Conservation (phyloP, 1,140 invertebrate genomes). For the Mactra quadrangularis region DNA sequence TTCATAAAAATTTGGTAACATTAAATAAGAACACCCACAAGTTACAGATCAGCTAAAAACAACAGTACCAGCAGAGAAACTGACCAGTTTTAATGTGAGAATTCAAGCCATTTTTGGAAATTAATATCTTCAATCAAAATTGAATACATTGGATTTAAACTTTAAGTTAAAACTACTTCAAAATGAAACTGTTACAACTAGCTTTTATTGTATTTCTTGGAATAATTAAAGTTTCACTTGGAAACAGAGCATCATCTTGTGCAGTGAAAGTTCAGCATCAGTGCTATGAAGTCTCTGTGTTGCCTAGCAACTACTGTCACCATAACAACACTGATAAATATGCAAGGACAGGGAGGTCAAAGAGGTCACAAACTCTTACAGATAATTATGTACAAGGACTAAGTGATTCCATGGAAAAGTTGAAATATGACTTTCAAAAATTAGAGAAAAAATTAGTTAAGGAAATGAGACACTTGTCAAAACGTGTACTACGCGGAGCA, state of each 20-base stretch:
- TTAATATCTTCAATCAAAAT: no score
- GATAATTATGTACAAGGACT: background rate
- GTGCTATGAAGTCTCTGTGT: conserved; percentile 12
- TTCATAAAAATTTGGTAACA: no score
- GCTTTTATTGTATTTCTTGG: no score
- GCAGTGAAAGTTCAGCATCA: conserved; percentile 11
- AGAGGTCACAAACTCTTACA: conserved; percentile 18
- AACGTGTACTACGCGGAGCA: conserved; percentile 64
- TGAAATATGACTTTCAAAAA: background rate
- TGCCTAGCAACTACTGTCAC: conserved; percentile 20
- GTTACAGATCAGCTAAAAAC: no score
- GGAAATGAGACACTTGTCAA: conserved; percentile 67
- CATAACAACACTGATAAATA: background rate
- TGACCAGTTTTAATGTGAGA: no score
- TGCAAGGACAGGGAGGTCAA: background rate
- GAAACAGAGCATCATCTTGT: background rate
- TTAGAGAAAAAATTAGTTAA: conserved; percentile 61
- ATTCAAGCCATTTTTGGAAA: no score
- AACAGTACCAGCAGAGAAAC: no score
- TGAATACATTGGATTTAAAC: no score
- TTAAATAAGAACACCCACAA: no score
- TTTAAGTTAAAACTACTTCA: no score
- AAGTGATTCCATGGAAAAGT: background rate
- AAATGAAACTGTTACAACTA: no score
- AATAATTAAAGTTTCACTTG: no score